These are phyloP conservation scores for Myiothlypis chrysogaster DNA, from an alignment of 2,797 vertebrate genomes.

Conservation along the genomic window DNA sequence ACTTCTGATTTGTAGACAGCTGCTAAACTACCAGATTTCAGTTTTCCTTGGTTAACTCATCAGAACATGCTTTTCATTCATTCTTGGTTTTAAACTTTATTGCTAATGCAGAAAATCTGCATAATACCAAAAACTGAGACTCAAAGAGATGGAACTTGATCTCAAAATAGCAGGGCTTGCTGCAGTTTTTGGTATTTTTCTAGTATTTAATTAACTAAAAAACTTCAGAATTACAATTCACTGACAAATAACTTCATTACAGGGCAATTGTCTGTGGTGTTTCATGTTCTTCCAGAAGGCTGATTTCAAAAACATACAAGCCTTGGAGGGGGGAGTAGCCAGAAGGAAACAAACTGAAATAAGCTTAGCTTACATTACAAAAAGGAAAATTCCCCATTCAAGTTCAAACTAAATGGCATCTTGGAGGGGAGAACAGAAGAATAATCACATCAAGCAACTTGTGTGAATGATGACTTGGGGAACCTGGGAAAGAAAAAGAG, in stretches of 20 bases:
- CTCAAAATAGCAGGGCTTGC: neutral
- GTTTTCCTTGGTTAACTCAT: neutral
- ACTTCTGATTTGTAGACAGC: neutral
- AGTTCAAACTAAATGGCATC: neutral
- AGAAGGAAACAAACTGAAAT: neutral
- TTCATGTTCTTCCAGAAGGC: neutral
- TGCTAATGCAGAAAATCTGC: conserved; percentile 9
- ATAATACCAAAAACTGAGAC: neutral
- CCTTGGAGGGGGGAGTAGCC: neutral
- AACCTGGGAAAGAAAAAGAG: neutral
- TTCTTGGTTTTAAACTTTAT: neutral
- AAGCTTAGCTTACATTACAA: neutral
- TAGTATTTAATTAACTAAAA: neutral
- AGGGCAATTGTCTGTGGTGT: neutral
- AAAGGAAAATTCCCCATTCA: neutral
- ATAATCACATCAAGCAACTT: neutral
- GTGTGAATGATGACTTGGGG: neutral
- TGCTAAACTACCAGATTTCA: neutral
- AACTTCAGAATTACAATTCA: neutral
- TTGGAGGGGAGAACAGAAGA: neutral
- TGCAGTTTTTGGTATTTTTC: neutral
- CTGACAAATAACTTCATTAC: neutral
- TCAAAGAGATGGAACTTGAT: neutral
- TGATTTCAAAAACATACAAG: neutral
- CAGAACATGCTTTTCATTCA: neutral